Conservation (phyloP, 2,113 vertebrate species). For the Anseranas semipalmata region DNA sequence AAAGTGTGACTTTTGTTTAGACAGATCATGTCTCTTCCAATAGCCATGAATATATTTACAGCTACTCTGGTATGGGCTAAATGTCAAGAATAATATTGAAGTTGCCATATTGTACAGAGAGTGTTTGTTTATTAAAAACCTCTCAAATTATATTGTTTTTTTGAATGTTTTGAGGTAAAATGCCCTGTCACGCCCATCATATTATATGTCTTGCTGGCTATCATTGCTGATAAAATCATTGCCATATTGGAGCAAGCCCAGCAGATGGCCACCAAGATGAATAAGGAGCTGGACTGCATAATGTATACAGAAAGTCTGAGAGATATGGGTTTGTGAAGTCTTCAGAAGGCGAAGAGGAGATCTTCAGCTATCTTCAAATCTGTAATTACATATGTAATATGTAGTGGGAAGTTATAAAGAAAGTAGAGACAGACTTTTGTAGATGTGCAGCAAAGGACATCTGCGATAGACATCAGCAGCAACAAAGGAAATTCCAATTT, state of each 20-base stretch:
- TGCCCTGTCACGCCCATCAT: background rate
- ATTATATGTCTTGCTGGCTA: background rate
- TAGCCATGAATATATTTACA: constrained; percentile 56
- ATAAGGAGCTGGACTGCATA: background rate
- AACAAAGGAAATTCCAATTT: background rate
- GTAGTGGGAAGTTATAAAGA: background rate
- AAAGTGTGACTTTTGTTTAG: constrained; percentile 23
- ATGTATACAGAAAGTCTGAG: background rate
- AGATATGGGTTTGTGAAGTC: background rate
- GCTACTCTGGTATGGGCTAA: constrained; percentile 11
- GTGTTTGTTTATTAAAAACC: constrained; percentile 45
- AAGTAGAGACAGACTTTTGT: background rate
- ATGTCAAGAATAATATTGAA: constrained; percentile 53
- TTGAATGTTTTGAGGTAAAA: constrained; percentile 9
- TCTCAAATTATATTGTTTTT: constrained; percentile 8
- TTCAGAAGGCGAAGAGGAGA: background rate
- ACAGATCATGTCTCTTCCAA: constrained; percentile 43
- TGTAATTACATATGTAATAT: background rate
- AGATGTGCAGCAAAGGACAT: background rate
- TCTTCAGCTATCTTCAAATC: background rate
- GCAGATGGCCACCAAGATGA: background rate
- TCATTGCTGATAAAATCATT: background rate
- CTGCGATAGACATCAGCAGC: background rate
- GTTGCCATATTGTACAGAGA: constrained; percentile 12
- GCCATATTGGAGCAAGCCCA: background rate